phyloP scores from a whole-genome alignment of 2,113 vertebrate genomes.

The Equus quagga region DNA sequence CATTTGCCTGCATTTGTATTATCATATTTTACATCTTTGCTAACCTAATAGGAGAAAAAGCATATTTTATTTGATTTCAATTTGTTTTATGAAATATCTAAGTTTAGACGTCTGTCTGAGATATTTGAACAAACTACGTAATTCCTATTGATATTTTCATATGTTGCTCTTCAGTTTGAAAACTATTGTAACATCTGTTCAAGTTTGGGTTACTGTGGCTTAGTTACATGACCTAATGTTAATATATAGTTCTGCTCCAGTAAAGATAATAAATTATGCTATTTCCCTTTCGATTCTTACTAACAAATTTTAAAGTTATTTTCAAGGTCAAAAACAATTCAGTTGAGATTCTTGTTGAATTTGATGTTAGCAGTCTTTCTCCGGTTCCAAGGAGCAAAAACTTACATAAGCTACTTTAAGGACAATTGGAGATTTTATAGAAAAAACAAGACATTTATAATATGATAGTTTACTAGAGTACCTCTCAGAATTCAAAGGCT shows the following conservation, averaged over 20 bases:
- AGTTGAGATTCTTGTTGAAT: not conserved
- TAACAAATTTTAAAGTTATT: not conserved
- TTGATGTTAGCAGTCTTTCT: not conserved
- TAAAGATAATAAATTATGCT: not conserved
- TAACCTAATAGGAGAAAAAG: not conserved
- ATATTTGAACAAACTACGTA: not conserved
- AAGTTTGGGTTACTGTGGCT: not conserved
- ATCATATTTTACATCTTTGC: not conserved
- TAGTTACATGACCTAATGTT: not conserved
- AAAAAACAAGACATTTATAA: not conserved
- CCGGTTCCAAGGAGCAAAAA: not conserved
- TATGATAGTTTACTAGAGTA: not conserved
- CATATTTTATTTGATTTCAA: not conserved
- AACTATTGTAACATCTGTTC: not conserved
- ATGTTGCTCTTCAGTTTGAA: slow-evolving; percentile 21
- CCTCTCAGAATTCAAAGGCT: not conserved
- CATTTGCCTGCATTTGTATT: not conserved
- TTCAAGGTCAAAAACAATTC: not conserved
- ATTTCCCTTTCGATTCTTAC: not conserved
- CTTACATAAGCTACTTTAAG: not conserved
- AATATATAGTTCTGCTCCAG: not conserved
- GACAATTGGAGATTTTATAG: not conserved
- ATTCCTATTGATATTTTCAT: not conserved
- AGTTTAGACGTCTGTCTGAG: not conserved
- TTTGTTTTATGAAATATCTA: not conserved